These are phyloP conservation scores for Oostethus manadensis DNA, from an alignment of 2,113 vertebrate species.

Conservation along the genomic window DNA sequence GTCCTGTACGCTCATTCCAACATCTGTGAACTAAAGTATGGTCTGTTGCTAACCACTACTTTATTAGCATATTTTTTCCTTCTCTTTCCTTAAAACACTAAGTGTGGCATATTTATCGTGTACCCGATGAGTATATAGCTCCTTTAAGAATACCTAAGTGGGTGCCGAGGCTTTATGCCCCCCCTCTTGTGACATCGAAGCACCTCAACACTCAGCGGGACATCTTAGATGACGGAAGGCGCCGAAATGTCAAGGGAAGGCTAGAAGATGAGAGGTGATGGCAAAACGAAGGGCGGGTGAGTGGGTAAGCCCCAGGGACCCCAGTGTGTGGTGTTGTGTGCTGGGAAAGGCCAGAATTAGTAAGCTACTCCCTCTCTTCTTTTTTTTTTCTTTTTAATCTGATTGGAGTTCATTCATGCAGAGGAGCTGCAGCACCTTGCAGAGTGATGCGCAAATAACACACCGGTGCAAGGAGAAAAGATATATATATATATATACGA, in stretches of 20 bases:
- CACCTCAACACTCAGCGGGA: conserved; percentile 55
- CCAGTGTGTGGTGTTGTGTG: conserved; percentile 31
- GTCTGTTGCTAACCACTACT: no score
- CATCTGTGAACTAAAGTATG: no score
- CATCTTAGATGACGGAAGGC: conserved; percentile 58
- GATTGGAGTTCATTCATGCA: conserved; percentile 62
- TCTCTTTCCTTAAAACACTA: no score
- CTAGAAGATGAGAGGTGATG: conserved; percentile 48
- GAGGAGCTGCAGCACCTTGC: conserved; percentile 57
- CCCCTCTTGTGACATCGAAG: conserved; percentile 26
- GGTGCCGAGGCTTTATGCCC: neutral
- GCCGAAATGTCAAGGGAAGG: conserved; percentile 60
- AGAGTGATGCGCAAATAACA: conserved; percentile 60
- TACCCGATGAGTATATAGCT: no score
- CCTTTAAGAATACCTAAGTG: neutral
- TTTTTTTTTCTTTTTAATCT: conserved; percentile 49
- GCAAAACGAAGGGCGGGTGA: conserved; percentile 6
- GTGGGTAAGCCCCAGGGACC: conserved; percentile 37
- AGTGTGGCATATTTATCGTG: no score
- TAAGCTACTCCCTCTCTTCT: conserved; percentile 8
- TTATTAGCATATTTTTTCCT: no score
- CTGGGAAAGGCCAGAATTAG: conserved; percentile 41
- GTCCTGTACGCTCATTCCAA: no score
- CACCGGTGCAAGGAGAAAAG: conserved; percentile 35
- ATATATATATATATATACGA: conserved; percentile 25